phyloP scores from a whole-genome alignment of 2,888 invertebrate genomes.

The Leptinotarsa rubiginosa region DNA sequence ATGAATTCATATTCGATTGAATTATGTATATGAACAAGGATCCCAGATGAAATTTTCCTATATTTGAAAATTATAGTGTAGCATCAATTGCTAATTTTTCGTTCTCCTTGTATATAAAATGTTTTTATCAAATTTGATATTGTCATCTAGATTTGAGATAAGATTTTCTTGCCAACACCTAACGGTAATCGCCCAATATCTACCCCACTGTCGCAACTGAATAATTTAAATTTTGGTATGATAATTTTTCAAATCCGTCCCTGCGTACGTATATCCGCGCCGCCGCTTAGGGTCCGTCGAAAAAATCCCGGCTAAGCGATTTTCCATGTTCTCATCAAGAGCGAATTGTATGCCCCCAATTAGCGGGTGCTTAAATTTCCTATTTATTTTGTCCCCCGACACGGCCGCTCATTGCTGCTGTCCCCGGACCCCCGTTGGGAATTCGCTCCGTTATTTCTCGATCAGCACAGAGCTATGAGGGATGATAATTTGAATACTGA shows the following conservation, averaged over 20 bases:
- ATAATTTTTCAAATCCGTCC: neutral
- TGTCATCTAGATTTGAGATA: too few species aligned
- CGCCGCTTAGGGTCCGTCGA: neutral
- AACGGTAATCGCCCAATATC: too few species aligned
- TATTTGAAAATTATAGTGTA: too few species aligned
- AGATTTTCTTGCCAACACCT: too few species aligned
- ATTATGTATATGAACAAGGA: too few species aligned
- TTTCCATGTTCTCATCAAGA: slow-evolving; percentile 62
- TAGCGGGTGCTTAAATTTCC: slow-evolving; percentile 57
- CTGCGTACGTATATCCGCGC: slow-evolving; percentile 18
- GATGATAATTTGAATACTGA: neutral
- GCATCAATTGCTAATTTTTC: too few species aligned
- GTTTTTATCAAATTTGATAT: too few species aligned
- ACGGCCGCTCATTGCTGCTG: slow-evolving; percentile 27
- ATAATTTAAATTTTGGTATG: too few species aligned
- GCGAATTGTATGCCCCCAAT: slow-evolving; percentile 60
- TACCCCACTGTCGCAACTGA: too few species aligned
- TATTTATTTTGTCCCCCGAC: slow-evolving; percentile 50
- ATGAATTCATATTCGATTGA: too few species aligned
- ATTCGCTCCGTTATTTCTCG: neutral
- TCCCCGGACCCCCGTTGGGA: neutral
- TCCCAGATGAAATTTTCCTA: too few species aligned
- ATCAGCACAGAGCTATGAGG: neutral
- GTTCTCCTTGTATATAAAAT: too few species aligned
- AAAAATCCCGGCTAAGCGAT: slow-evolving; percentile 61